Evolutionary conservation across 2,888 invertebrate genomes (phyloP).

Genomic region (Acleris holmiana): DNA sequence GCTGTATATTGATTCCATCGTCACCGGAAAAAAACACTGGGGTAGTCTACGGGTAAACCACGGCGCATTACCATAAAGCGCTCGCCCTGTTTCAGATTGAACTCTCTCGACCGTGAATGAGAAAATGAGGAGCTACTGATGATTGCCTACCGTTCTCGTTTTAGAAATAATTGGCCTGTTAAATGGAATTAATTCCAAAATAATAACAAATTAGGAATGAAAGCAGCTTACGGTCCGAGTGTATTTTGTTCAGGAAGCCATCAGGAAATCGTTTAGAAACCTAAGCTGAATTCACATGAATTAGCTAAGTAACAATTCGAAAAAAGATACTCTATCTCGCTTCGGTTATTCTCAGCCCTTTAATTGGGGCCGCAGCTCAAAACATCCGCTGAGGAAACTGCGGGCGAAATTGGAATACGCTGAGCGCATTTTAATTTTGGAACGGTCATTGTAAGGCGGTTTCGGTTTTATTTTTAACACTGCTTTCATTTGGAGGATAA

Average conservation of each 20-base stretch:
- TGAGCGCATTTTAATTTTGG: slow-evolving; percentile 63
- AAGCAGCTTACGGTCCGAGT: too few relatives aligned
- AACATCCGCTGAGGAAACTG: slow-evolving; percentile 54
- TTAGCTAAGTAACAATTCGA: slow-evolving; percentile 1
- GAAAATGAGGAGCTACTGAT: slow-evolving; percentile 45
- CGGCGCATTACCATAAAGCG: slow-evolving; percentile 46
- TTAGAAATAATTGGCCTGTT: slow-evolving; percentile 23
- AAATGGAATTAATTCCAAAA: background rate
- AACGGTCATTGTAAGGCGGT: slow-evolving; percentile 43
- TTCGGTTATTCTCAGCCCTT: slow-evolving; percentile 48
- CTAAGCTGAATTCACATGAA: background rate
- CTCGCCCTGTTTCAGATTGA: slow-evolving; percentile 48
- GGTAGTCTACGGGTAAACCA: slow-evolving; percentile 36
- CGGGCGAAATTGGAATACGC: slow-evolving; percentile 54
- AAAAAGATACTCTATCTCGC: background rate
- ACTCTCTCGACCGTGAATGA: slow-evolving; percentile 52
- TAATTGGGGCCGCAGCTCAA: slow-evolving; percentile 64
- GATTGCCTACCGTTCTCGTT: slow-evolving; percentile 42
- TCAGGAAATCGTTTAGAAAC: background rate
- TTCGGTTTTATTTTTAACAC: slow-evolving; percentile 13
- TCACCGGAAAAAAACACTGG: slow-evolving; percentile 14
- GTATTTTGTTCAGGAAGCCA: too few relatives aligned
- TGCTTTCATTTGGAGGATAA: slow-evolving; percentile 3
- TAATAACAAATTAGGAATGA: too few relatives aligned
- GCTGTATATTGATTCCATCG: slow-evolving; percentile 39